A percentile compares a stretch with the other conserved stretches of the same genome.
These are phyloP conservation scores for Tenualosa thibaudeaui DNA, from an alignment of 2,797 vertebrate species.

Conservation along the genomic window DNA sequence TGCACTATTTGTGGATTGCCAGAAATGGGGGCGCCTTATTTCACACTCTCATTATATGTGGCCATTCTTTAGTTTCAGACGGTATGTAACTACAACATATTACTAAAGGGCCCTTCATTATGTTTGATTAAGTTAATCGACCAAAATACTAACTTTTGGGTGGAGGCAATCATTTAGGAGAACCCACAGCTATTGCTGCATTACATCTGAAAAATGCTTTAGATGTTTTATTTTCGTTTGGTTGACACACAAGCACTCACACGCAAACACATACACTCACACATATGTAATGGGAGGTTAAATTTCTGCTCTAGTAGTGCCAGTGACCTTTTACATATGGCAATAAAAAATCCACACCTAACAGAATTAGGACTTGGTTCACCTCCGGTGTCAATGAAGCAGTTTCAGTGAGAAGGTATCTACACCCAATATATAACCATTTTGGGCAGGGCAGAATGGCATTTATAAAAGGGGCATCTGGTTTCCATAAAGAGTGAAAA, in stretches of 20 bases:
- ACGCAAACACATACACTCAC: neutral
- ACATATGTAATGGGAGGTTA: neutral
- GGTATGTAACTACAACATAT: slow-evolving; percentile 36
- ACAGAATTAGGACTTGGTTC: neutral
- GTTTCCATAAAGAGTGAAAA: slow-evolving; percentile 21
- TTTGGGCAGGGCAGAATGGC: neutral
- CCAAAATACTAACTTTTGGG: slow-evolving; percentile 39
- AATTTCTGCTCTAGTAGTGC: neutral
- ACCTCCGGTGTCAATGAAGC: neutral
- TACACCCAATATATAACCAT: neutral
- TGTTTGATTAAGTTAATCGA: slow-evolving; percentile 41
- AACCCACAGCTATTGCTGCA: neutral
- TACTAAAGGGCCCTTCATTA: slow-evolving; percentile 36
- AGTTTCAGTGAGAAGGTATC: neutral
- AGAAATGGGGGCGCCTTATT: neutral
- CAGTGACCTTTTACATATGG: neutral
- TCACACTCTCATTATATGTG: slow-evolving; percentile 41
- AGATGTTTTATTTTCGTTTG: neutral
- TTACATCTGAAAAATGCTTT: slow-evolving; percentile 3
- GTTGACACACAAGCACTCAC: neutral
- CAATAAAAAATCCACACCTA: neutral
- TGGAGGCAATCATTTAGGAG: slow-evolving; percentile 15
- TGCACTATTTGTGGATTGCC: slow-evolving; percentile 44
- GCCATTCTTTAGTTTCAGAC: slow-evolving; percentile 45
- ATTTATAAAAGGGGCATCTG: slow-evolving; percentile 30